Evolutionary conservation across 2,888 invertebrate genomes (phyloP).

Genomic region (Nephrotoma flavescens): DNA sequence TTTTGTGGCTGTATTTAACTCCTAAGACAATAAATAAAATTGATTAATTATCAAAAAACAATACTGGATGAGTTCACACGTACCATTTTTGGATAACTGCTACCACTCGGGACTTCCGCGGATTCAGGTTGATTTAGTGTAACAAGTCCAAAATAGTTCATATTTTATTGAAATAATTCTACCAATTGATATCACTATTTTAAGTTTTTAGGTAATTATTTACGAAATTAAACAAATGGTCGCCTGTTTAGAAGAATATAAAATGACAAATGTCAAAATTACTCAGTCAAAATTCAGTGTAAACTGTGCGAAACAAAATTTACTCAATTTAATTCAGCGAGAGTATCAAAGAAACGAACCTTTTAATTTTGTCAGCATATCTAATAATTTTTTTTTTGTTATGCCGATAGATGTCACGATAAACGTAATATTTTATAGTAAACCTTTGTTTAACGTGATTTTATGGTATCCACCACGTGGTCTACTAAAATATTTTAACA

Average conservation of each 20-base stretch:
- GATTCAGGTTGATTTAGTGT: background rate
- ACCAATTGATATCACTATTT: background rate
- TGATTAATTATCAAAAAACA: background rate
- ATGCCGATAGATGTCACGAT: no score
- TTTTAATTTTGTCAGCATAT: background rate
- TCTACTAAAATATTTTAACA: no score
- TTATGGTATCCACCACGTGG: no score
- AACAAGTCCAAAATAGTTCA: background rate
- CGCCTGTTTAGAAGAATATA: background rate
- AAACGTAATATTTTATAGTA: no score
- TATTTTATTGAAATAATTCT: background rate
- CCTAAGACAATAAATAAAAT: background rate
- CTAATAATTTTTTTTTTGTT: background rate
- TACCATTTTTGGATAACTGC: background rate
- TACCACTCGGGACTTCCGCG: background rate
- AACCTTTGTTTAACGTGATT: no score
- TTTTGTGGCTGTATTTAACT: background rate
- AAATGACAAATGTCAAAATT: background rate
- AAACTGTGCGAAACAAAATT: no score
- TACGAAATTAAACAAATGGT: background rate
- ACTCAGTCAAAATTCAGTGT: background rate
- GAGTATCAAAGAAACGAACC: background rate
- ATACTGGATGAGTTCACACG: no score
- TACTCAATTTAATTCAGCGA: background rate
- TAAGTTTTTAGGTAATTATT: background rate